Evolutionary conservation across 2,888 invertebrate species (phyloP), one percentile per base, ranked within the genome.

Genomic region (Drosophila melanosoma): DNA sequence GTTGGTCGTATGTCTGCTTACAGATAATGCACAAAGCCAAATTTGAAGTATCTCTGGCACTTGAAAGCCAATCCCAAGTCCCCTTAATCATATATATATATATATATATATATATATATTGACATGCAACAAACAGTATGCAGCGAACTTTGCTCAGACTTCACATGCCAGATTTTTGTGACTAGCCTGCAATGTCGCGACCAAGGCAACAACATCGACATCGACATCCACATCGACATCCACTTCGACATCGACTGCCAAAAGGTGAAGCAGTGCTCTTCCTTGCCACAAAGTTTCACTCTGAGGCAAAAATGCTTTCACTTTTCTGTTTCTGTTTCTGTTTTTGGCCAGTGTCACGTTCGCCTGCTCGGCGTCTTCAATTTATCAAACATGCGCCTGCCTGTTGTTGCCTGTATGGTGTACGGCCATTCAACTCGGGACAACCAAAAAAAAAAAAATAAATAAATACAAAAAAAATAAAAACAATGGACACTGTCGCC

Each of bases 341-440:
- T 23, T 36, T 89, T 77, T 66, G 87, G 85, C 61, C 71, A 76
- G 69, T 85, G 90, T 90, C 90, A 85, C 90, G 91, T 91, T 91
- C 60, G 76, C 74, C 76, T 56, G 69, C 42, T 42, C 57, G 32
- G 20, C 74, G 71, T 38, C 62, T 76, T 79, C 76, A 81, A 90
- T 87, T 90, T 90, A 89, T 90, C 90, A 29, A 29, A 29, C 29
- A 29, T 29, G 29, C 29, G 29, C 29, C 29, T 29, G 29, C 29
- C 29, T 29, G 6, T 29, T 29, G 29, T 1, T 29, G 20, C 69
- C 45, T 45, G 45, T 8, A 7, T 45, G 20, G 3, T n/a, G 54
- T 59, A 45, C 32, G 85, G 75, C 64, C 90, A 69, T 80, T 90
- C 90, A 90, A 90, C 85, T 52, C 58, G 0, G 23, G 23, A 32